A percentile compares a stretch with the other conserved stretches of the same genome.
Conservation (phyloP, 2,797 vertebrate genomes). For the Pelobates cultripes region DNA sequence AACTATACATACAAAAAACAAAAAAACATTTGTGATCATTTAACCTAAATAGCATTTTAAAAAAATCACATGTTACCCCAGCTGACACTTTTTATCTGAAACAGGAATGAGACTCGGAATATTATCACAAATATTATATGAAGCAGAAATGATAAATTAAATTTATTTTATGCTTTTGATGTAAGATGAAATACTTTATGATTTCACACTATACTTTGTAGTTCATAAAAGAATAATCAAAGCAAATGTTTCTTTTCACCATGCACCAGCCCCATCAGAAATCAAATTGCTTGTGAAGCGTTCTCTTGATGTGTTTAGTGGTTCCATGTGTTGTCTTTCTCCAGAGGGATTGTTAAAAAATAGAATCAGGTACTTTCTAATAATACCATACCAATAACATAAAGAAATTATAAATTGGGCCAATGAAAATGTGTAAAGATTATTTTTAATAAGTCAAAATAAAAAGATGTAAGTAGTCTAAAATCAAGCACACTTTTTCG, state of each 20-base stretch:
- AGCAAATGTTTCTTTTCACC: conserved; percentile 57
- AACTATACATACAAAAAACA: conserved; percentile 45
- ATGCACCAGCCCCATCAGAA: conserved; percentile 41
- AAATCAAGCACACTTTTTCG: not conserved
- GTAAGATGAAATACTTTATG: conserved; percentile 55
- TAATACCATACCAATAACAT: conserved; percentile 40
- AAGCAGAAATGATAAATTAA: conserved; percentile 40
- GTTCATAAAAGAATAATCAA: conserved; percentile 57
- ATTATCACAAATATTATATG: conserved; percentile 30
- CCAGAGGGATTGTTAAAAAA: conserved; percentile 52
- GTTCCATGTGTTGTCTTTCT: conserved; percentile 53
- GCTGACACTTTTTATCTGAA: conserved; percentile 29
- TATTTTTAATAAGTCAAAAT: not conserved
- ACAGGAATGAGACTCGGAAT: conserved; percentile 32
- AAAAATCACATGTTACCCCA: conserved; percentile 43
- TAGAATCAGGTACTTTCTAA: conserved; percentile 35
- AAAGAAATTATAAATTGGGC: conserved; percentile 17
- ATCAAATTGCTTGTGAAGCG: conserved; percentile 55
- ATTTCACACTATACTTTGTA: conserved; percentile 58
- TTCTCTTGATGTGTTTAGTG: conserved; percentile 55
- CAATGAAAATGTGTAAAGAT: conserved; percentile 17
- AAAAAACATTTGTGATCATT: conserved; percentile 59
- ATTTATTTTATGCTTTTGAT: conserved; percentile 56
- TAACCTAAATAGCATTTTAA: conserved; percentile 55
- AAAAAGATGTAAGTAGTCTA: not conserved